phyloP scores from a whole-genome alignment of 30 jellyfish, hydroid and myxozoan genomes.

The Chrysaora quinquecirrha region DNA sequence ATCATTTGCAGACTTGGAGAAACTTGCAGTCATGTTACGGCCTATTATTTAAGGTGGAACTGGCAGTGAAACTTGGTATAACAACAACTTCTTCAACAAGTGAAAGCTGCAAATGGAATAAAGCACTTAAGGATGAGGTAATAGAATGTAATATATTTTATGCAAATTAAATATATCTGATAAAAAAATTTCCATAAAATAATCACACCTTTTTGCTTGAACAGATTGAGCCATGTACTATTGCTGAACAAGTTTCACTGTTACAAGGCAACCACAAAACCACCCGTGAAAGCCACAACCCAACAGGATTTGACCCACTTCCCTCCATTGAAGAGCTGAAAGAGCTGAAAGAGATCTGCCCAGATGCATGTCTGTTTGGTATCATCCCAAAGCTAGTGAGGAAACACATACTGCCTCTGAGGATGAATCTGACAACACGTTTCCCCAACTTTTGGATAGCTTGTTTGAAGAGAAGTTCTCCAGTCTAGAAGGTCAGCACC shows the following conservation, averaged over 20 bases:
- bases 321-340: neutral
- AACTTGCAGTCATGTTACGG: conserved; percentile 69
- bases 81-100: conserved; percentile 42
- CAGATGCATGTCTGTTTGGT: neutral
- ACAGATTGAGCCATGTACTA: neutral
- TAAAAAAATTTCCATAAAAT: no score
- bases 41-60: conserved; percentile 37
- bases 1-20: conserved; percentile 56
- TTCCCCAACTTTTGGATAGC: neutral
- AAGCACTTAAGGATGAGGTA: conserved; percentile 17
- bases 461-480: neutral
- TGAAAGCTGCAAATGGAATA: conserved; percentile 48
- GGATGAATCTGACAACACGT: neutral
- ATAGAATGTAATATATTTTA: neutral
- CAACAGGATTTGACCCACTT: neutral
- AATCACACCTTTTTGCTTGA: neutral
- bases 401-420: neutral
- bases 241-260: neutral
- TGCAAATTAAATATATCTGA: neutral
- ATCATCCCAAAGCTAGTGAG: neutral
- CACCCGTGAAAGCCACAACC: neutral
- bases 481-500: neutral
- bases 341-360: neutral
- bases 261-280: neutral
- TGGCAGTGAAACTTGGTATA: conserved; percentile 42